Percentiles rank a stretch among this genome's conserved stretches.
Evolutionary conservation across 2,797 vertebrate genomes (phyloP).

Genomic region (Bradypus variegatus): DNA sequence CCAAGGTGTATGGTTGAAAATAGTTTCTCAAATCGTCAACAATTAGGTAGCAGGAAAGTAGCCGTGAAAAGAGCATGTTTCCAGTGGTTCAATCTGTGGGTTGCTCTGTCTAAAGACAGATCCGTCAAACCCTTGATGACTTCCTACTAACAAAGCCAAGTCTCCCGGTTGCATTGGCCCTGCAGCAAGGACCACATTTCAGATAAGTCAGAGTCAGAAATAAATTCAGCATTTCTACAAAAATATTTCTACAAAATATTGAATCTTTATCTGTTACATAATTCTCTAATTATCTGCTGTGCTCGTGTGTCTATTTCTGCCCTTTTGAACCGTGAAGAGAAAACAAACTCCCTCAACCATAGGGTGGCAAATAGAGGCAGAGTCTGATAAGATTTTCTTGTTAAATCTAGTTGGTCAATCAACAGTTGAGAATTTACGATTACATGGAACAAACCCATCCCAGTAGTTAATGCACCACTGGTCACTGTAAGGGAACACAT

Average conservation of each 20-base stretch:
- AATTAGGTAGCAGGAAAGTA: not conserved
- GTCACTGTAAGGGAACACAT: not conserved
- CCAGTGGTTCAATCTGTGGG: not conserved
- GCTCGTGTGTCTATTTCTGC: not conserved
- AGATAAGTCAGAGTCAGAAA: not conserved
- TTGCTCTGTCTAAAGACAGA: not conserved
- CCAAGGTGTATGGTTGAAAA: not conserved
- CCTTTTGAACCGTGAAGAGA: not conserved
- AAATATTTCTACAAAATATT: not conserved
- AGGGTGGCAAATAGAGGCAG: not conserved
- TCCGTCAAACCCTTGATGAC: not conserved
- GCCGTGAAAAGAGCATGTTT: not conserved
- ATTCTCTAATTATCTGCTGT: not conserved
- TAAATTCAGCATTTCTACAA: not conserved
- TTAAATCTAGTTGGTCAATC: not conserved
- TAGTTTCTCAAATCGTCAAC: not conserved
- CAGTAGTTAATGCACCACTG: not conserved
- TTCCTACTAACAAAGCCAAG: not conserved
- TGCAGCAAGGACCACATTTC: not conserved
- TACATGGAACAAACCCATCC: not conserved
- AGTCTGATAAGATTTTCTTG: not conserved
- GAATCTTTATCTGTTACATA: not conserved
- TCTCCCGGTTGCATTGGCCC: not conserved
- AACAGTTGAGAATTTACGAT: not conserved
- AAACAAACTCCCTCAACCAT: not conserved